Evolutionary conservation across 1,140 invertebrate genomes (phyloP).

Genomic region (Pseudomyrmex dendroicus): DNA sequence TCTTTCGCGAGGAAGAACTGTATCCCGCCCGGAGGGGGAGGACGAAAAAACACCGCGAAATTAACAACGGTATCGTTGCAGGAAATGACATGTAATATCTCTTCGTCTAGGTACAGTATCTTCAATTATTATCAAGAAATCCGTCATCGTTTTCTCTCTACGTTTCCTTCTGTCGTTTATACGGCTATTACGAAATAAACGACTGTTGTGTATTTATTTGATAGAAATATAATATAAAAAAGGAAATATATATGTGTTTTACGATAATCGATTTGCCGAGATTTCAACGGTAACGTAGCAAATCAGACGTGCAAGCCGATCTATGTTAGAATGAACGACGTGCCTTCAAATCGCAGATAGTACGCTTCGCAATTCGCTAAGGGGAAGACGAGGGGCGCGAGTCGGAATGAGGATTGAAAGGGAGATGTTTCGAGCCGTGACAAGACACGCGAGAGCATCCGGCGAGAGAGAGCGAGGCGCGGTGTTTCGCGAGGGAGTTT

Average conservation of each 20-base stretch:
- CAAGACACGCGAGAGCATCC: constrained; percentile 62
- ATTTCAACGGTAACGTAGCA: background rate
- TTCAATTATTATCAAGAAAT: background rate
- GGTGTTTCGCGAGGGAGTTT: constrained; percentile 64
- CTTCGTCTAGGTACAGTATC: too few species aligned
- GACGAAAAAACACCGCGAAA: constrained; percentile 9
- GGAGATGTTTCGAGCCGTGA: constrained; percentile 60
- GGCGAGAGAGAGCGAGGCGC: constrained; percentile 9
- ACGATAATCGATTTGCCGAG: too few species aligned
- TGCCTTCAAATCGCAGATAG: constrained; percentile 43
- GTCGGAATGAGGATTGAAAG: constrained; percentile 54
- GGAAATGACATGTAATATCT: background rate
- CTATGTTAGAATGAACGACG: constrained; percentile 42
- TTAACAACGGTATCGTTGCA: constrained; percentile 19
- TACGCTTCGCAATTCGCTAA: constrained; percentile 47
- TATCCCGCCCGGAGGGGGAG: constrained; percentile 2
- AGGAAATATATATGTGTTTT: too few species aligned
- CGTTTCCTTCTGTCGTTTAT: background rate
- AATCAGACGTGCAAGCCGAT: constrained; percentile 26
- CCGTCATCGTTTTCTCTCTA: background rate
- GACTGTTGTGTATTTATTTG: background rate
- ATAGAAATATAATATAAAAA: too few species aligned
- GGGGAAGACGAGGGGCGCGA: constrained; percentile 18
- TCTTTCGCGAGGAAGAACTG: constrained; percentile 48
- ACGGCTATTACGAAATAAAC: constrained; percentile 7